These are phyloP conservation scores for Thalassaphorura encarpata DNA, from an alignment of 1,140 invertebrate genomes.

Conservation along the genomic window DNA sequence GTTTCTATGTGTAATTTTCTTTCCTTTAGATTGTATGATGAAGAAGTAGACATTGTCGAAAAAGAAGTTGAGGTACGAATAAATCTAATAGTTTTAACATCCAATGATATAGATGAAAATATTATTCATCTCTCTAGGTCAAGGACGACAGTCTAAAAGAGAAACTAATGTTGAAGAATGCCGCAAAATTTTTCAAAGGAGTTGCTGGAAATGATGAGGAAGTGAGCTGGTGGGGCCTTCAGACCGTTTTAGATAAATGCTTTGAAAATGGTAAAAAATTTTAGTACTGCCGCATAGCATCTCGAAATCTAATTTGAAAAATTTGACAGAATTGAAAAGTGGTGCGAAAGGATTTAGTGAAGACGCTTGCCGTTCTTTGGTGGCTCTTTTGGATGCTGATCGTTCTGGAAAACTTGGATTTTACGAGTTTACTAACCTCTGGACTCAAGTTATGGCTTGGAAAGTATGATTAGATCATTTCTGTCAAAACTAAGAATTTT, in stretches of 20 bases:
- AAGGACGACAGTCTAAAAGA: too few relatives aligned
- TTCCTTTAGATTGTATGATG: too few relatives aligned
- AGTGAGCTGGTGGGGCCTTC: slow-evolving; percentile 47
- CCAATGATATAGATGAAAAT: too few relatives aligned
- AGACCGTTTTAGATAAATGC: slow-evolving; percentile 44
- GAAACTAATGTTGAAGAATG: slow-evolving; percentile 33
- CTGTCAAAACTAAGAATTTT: too few relatives aligned
- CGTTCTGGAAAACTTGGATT: not conserved
- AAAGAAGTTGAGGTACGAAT: too few relatives aligned
- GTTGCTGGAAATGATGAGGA: slow-evolving; percentile 49
- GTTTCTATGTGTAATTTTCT: too few relatives aligned
- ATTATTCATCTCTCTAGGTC: too few relatives aligned
- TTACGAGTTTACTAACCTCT: slow-evolving; percentile 1
- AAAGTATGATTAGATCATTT: not conserved
- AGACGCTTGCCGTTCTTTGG: not conserved
- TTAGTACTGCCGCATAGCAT: too few relatives aligned
- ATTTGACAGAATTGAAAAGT: not conserved
- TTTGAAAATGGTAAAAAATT: slow-evolving; percentile 43
- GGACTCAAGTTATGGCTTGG: not conserved
- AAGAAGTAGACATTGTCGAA: too few relatives aligned
- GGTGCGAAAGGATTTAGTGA: slow-evolving; percentile 1
- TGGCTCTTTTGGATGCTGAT: not conserved
- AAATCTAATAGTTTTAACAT: too few relatives aligned
- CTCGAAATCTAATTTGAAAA: too few relatives aligned
- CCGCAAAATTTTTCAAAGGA: slow-evolving; percentile 41